Percentiles rank a stretch among this genome's conserved stretches.
These are phyloP conservation scores for Agonopterix subpropinquella DNA, from an alignment of 2,888 invertebrate genomes.

Conservation along the genomic window DNA sequence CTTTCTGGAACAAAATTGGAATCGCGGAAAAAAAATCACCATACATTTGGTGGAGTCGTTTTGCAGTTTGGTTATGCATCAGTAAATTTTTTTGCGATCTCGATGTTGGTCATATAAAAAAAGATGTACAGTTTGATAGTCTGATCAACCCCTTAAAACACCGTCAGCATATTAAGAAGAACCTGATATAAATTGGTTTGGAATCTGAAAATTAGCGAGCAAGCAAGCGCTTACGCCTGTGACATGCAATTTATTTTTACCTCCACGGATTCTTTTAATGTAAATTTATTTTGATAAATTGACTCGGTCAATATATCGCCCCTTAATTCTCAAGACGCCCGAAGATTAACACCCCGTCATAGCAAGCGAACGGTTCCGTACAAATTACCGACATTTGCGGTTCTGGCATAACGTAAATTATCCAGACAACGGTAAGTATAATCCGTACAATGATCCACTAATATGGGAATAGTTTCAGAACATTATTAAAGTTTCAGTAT, in stretches of 20 bases:
- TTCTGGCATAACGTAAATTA: slow-evolving; percentile 16
- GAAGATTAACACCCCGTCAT: slow-evolving; percentile 22
- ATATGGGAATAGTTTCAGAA: slow-evolving; percentile 5
- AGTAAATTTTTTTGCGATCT: no score
- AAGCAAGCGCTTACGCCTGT: background rate
- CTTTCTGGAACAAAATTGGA: no score
- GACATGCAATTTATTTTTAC: background rate
- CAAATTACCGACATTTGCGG: slow-evolving; percentile 28
- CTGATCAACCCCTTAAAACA: no score
- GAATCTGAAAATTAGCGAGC: background rate
- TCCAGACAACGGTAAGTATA: slow-evolving; percentile 7
- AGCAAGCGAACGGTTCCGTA: slow-evolving; percentile 17
- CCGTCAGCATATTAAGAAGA: no score
- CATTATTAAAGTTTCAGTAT: no score
- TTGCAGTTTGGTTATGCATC: no score
- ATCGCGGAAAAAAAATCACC: no score
- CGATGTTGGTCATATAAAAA: no score
- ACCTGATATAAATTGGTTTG: no score
- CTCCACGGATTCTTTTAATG: background rate
- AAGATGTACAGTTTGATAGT: no score
- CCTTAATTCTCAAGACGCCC: slow-evolving; percentile 3
- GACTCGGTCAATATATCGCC: background rate
- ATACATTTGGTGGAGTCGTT: no score
- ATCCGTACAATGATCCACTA: slow-evolving; percentile 4
- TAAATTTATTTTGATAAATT: background rate